Base-by-base conservation (phyloP, 2,888 invertebrate species). In the Brachyopa scutellaris region DNA sequence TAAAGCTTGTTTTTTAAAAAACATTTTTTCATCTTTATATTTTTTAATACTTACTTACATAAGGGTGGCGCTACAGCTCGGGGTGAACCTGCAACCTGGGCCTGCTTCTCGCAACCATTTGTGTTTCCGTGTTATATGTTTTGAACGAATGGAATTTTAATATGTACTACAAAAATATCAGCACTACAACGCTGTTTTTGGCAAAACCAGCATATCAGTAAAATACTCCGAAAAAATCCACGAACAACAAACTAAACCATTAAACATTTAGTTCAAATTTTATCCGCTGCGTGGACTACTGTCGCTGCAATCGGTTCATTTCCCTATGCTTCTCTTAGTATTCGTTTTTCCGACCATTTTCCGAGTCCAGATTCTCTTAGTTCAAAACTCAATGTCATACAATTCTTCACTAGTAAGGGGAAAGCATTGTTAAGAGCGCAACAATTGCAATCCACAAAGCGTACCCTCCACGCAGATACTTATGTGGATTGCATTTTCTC, bases 331-430 rank as follows among this genome's bases (percentile, higher is more conserved):
- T 66, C 74, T 57, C 74, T 66, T 74, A 13, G 57, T 33, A 13
- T 6, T 11, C 17, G 3, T 3, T 26, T 13, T n/a, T 5, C 21
- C 1, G 8, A 7, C 21, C n/a, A 6, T 15, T 15, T 0, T 38
- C 7, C 21, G 9, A 6, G 2, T 11, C n/a, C 45, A 23, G 2
- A n/a, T 59, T 31, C 69, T 69, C 57, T 69, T 59, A 49, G 57
- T 49, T 38, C 69, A 38, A 69, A 57, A 15, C 29, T 69, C 69
- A 69, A 69, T 59, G 69, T 59, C 69, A 69, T 15, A 23, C 23
- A 47, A 1, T 15, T 1, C 0, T 21, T 23, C 11, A 21, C 0
- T 9, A 23, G 1, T 11, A 36, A 33, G 15, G 45, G 19, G 21
- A 11, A 47, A 29, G 1, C 36, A 40, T n/a, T 23, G 23, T 33